Evolutionary conservation across 2,888 invertebrate species (phyloP).

Genomic region (Amphipyra berbera): DNA sequence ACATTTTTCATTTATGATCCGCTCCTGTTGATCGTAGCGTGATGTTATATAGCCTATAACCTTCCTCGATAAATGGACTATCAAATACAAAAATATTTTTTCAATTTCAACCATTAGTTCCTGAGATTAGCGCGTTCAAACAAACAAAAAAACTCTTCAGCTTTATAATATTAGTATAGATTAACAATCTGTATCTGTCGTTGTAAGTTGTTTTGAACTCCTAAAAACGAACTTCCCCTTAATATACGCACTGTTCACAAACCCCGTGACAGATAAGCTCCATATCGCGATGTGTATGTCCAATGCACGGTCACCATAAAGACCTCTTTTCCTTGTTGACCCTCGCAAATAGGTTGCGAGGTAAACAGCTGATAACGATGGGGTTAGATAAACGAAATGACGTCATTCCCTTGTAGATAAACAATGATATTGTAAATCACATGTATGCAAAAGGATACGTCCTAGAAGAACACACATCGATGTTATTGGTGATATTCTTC

Average conservation of each 20-base stretch:
- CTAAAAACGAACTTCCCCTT: not conserved
- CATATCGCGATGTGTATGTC: conserved; percentile 2
- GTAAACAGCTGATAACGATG: conserved; percentile 35
- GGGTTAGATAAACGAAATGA: conserved; percentile 10
- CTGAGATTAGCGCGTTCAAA: no score
- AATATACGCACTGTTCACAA: conserved; percentile 5
- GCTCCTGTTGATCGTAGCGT: no score
- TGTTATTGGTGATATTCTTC: no score
- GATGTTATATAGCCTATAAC: no score
- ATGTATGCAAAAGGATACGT: not conserved
- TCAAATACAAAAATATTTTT: no score
- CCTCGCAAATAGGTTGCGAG: conserved; percentile 29
- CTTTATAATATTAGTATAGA: no score
- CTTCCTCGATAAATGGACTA: no score
- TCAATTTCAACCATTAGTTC: no score
- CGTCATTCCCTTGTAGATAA: conserved; percentile 13
- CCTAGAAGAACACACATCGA: no score
- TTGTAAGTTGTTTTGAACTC: not conserved
- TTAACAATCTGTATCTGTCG: no score
- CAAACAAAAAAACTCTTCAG: no score
- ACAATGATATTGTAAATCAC: conserved; percentile 3
- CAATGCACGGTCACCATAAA: conserved; percentile 18
- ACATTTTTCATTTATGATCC: no score
- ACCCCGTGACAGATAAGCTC: conserved; percentile 2
- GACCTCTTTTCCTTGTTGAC: conserved; percentile 37